Evolutionary conservation across 2,888 invertebrate species (phyloP), one percentile per base, ranked within the genome.

Genomic region (Leptinotarsa rubiginosa): DNA sequence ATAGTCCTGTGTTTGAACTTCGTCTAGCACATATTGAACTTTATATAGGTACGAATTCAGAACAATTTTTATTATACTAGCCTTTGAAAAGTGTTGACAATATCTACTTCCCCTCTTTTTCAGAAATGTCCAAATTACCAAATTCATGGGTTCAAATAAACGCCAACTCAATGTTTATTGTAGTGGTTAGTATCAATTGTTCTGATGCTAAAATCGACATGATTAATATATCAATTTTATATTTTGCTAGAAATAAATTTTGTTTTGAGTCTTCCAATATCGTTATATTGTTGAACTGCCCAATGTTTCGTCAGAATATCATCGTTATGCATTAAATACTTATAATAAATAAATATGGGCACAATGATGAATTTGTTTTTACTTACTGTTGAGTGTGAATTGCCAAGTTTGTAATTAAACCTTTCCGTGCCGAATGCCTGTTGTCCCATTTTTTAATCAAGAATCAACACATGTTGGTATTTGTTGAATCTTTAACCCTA

Each of bases 1-100:
- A 75, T 80, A 78, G 78, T 75, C 75, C 71, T 77, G 79, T 81
- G 80, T 80, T 80, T 78, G 75, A 77, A 76, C 75, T 72, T 75
- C n/a, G 65, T 65, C 47, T 70, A 62, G 25, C 56, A 56, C 20
- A 22, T 41, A 31, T 1, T 22, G 5, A 15, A n/a, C 15, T 15
- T 25, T 62, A 62, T 15, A 13, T 25, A 56, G 56, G 62, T n/a
- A 41, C n/a, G 41, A 41, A 41, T 62, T 62, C 16, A 62, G n/a
- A 62, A 62, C 62, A 62, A 41, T 25, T 25, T 62, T 62, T 62
- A 62, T 56, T 20, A 20, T 56, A 22, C 56, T 56, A 56, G 56
- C 15, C 56, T 22, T 13, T 56, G 22, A 56, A 20, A 56, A 52
- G 4, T 56, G 13, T 56, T 56, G 56, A 13, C 16, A 22, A 20